Evolutionary conservation across 1,140 invertebrate genomes (phyloP).

Genomic region (Reticulitermes speratus): DNA sequence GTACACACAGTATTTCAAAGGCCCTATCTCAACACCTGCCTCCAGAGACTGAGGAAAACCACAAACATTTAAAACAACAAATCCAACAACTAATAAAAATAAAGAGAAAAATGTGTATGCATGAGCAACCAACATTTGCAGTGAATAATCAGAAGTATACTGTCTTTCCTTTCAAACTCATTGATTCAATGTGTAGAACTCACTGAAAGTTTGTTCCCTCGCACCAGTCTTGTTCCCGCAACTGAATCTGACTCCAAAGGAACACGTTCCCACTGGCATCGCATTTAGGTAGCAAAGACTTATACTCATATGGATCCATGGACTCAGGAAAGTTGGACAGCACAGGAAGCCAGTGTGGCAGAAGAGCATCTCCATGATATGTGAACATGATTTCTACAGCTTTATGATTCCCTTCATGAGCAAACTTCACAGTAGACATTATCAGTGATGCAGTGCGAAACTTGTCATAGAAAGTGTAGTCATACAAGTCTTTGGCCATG

Average conservation of each 20-base stretch:
- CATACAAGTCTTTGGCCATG: conserved; percentile 51
- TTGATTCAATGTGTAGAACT: conserved; percentile 25
- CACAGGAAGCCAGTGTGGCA: conserved; percentile 68
- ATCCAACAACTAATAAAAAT: too few species aligned
- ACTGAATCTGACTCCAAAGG: conserved; percentile 50
- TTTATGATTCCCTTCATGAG: conserved; percentile 56
- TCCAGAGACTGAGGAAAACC: too few species aligned
- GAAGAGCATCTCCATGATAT: conserved; percentile 63
- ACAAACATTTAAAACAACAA: too few species aligned
- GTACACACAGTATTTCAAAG: too few species aligned
- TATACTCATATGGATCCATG: conserved; percentile 65
- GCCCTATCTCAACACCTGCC: too few species aligned
- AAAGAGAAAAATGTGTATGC: too few species aligned
- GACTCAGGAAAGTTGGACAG: conserved; percentile 78
- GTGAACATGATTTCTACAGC: conserved; percentile 68
- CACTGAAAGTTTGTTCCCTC: conserved; percentile 58
- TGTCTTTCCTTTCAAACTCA: too few species aligned
- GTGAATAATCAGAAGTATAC: too few species aligned
- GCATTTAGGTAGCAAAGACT: conserved; percentile 59
- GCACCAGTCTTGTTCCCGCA: conserved; percentile 64
- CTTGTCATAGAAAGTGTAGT: conserved; percentile 58
- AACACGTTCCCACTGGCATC: conserved; percentile 51
- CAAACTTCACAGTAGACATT: conserved; percentile 61
- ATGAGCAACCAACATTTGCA: too few species aligned
- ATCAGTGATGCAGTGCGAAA: conserved; percentile 58